Percentiles rank a stretch among this genome's conserved stretches.
Evolutionary conservation across 2,888 invertebrate species (phyloP).

Genomic region (Phania funesta): DNA sequence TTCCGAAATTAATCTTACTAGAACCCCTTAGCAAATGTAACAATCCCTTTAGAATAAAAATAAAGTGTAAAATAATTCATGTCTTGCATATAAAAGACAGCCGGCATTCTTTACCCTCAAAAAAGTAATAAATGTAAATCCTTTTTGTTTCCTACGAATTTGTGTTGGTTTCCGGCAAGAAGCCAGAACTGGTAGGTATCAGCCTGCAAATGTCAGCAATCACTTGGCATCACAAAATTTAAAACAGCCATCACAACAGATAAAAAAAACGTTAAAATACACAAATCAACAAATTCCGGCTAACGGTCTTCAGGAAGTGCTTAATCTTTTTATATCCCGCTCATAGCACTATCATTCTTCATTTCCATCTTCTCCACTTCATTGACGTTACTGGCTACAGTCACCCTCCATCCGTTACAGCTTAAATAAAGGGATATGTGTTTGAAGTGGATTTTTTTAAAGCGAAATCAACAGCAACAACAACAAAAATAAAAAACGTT

Average conservation of each 20-base stretch:
- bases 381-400: not conserved
- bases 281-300: slow-evolving; percentile 57
- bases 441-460: not conserved
- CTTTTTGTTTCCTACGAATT: too few relatives aligned
- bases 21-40: too few relatives aligned
- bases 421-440: slow-evolving; percentile 37
- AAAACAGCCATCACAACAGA: not conserved
- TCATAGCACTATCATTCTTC: not conserved
- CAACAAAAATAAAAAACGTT: not conserved
- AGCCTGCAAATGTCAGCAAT: not conserved
- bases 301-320: not conserved
- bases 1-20: not conserved
- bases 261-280: slow-evolving; percentile 30
- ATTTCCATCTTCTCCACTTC: not conserved
- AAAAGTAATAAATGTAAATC: too few relatives aligned
- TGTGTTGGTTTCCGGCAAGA: too few relatives aligned
- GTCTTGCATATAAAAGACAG: too few relatives aligned
- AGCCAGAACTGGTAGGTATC: not conserved
- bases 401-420: not conserved
- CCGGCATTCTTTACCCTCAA: too few relatives aligned
- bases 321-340: not conserved
- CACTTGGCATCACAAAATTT: not conserved
- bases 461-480: not conserved
- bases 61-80: too few relatives aligned
- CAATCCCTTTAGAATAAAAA: too few relatives aligned